Evolutionary conservation across 2,888 invertebrate species (phyloP), one percentile per base, ranked within the genome.

Genomic region (Sylvicola cinctus): DNA sequence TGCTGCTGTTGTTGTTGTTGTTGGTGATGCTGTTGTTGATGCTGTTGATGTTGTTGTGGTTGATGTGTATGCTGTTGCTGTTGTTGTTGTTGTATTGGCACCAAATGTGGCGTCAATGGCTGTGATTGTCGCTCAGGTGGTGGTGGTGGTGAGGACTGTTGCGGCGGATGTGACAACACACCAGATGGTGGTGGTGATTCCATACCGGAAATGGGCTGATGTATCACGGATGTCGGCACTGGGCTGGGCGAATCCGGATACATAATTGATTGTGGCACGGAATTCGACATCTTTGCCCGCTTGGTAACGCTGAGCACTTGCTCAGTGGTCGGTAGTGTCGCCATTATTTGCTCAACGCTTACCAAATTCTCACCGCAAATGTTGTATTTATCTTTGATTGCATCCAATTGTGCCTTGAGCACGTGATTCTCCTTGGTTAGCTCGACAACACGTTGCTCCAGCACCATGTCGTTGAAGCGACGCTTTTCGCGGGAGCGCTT

Each of bases 401-500:
- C 87, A 45, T 80, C 79, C 37, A 96, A 65, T 50, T 95, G 93
- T 3, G 87, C 84, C 54, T 88, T 83, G 2, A 96, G 68, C 31
- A 88, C 78, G 51, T 90, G 84, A 58, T 95, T 96, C 55, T 95
- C 95, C 57, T 88, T 85, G 42, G 87, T 88, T 36, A 98, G 63
- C 54, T 93, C 90, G 36, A 88, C 75, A 20, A 96, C 90, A 31
- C 90, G 70, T 46, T 87, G 84, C 50, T 95, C 95, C 39, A 96
- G 65, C 2, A 90, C 87, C 85, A 93, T 85, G 58, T 95, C 93
- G 53, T 95, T 91, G 62, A 87, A 80, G 31, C 93, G 75, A 29
- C 93, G 70, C 57, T 95, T 95, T 56, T 95, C 93, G n/a, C 93
- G 71, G 5, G 91, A 91, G 30, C 91, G 65, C 54, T 95, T 90